Evolutionary conservation across 2,888 invertebrate genomes (phyloP).

Genomic region (Rhingia rostrata): DNA sequence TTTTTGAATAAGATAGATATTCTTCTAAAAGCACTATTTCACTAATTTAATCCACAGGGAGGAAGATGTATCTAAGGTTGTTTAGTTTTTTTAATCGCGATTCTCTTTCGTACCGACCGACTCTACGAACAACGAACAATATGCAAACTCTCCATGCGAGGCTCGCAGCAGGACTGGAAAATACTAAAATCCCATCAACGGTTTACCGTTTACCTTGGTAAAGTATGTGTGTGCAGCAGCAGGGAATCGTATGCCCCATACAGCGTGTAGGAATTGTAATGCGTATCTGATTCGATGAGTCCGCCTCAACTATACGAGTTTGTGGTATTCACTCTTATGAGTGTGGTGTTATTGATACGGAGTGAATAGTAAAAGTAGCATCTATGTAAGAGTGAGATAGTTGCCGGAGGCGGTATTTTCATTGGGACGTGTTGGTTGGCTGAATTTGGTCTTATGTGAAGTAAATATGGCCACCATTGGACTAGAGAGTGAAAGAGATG

Average conservation of each 20-base stretch:
- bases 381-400: conserved; percentile 2
- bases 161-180: conserved; percentile 83
- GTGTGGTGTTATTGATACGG: background rate
- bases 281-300: conserved; percentile 48
- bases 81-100: conserved; percentile 42
- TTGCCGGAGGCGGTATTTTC: background rate
- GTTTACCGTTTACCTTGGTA: conserved; percentile 65
- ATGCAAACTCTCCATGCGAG: conserved; percentile 82
- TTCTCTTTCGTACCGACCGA: conserved; percentile 53
- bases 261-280: conserved; percentile 68
- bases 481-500: conserved; percentile 14
- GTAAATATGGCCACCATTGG: conserved; percentile 44
- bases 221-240: conserved; percentile 74
- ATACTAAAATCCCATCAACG: conserved; percentile 80
- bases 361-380: background rate
- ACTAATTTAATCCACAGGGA: conserved; percentile 53
- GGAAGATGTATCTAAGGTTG: conserved; percentile 31
- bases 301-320: conserved; percentile 44
- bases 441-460: conserved; percentile 13
- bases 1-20: conserved; percentile 16
- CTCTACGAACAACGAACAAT: conserved; percentile 75
- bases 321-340: conserved; percentile 19
- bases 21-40: conserved; percentile 34
- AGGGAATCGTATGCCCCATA: conserved; percentile 73
- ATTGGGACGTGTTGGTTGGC: conserved; percentile 34